Percentiles rank a stretch among this genome's conserved stretches.
Conservation (phyloP, 2,113 vertebrate genomes). For the Syngnathoides biaculeatus region DNA sequence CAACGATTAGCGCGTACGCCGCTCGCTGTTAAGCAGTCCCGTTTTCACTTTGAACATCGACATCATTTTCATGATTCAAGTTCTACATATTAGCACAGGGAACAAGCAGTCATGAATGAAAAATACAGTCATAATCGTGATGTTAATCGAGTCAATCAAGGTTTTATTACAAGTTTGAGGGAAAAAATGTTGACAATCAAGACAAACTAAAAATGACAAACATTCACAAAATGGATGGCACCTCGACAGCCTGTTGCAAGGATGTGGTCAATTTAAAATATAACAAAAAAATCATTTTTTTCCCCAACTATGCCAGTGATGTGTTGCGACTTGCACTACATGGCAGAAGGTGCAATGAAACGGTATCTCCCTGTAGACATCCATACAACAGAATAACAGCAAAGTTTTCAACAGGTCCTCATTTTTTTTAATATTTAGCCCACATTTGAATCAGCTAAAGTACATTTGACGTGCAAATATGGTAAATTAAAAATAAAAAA, state of each 20-base stretch:
- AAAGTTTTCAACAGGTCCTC: no score
- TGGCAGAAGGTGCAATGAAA: background rate
- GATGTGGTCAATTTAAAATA: background rate
- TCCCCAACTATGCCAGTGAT: background rate
- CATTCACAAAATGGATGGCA: no score
- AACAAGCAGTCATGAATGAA: background rate
- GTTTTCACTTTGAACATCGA: no score
- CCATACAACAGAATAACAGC: no score
- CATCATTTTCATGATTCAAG: no score
- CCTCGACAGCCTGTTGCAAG: background rate
- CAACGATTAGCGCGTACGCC: background rate
- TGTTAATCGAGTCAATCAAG: background rate
- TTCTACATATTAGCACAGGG: background rate
- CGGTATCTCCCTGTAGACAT: background rate
- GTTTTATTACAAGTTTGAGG: slow-evolving; percentile 17
- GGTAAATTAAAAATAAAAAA: no score
- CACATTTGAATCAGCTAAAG: no score
- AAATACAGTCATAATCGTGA: background rate
- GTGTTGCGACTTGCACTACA: background rate
- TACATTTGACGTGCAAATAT: no score
- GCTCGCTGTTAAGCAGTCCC: background rate
- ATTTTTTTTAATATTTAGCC: no score
- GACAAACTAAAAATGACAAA: background rate
- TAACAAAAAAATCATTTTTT: background rate
- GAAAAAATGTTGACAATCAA: background rate